Conservation (phyloP, 2,113 vertebrate species). For the Monopterus albus region DNA sequence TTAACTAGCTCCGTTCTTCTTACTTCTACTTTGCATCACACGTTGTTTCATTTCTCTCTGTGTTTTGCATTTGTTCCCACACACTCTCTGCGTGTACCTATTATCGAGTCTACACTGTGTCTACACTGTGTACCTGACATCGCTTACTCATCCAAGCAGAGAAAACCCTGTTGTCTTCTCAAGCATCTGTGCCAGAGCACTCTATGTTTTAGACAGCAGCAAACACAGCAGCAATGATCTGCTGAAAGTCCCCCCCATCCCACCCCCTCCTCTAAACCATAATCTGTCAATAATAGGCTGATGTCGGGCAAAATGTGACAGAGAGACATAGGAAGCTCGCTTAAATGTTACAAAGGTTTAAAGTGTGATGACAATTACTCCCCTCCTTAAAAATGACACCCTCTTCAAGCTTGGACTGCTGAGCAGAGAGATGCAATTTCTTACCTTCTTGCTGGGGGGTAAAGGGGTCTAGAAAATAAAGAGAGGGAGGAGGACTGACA, state of each 20-base stretch:
- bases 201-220: slow-evolving; percentile 58
- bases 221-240: slow-evolving; percentile 65
- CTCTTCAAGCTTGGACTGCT: slow-evolving; percentile 55
- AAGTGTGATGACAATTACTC: slow-evolving; percentile 65
- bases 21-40: too few species aligned
- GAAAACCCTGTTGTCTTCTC: slow-evolving; percentile 69
- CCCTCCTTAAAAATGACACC: slow-evolving; percentile 69
- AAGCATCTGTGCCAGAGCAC: slow-evolving; percentile 60
- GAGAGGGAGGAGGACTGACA: not conserved
- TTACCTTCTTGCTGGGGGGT: slow-evolving; percentile 71
- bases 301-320: slow-evolving; percentile 70
- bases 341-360: slow-evolving; percentile 76
- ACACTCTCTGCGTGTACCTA: slow-evolving; percentile 5
- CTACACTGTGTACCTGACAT: too few species aligned
- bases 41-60: not conserved
- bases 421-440: slow-evolving; percentile 72
- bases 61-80: not conserved
- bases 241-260: slow-evolving; percentile 45
- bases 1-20: too few species aligned
- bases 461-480: not conserved
- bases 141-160: slow-evolving; percentile 61
- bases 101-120: slow-evolving; percentile 32
- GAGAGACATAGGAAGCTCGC: slow-evolving; percentile 64
- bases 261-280: slow-evolving; percentile 68
- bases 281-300: slow-evolving; percentile 73